Conservation (phyloP, 1,140 invertebrate genomes). For the Thrips palmi region DNA sequence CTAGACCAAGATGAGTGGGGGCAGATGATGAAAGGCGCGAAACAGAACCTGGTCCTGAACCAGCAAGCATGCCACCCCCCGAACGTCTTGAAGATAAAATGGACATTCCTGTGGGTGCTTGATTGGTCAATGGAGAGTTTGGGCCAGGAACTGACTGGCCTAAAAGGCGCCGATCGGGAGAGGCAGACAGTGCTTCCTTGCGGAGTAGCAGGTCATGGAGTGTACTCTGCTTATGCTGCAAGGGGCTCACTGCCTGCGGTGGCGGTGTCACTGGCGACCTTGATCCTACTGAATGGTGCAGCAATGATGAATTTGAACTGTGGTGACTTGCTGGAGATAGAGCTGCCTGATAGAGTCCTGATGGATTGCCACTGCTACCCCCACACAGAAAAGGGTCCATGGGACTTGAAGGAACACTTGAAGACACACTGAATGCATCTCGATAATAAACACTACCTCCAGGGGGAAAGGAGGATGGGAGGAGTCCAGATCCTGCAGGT, state of each 20-base stretch:
- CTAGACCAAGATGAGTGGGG: constrained; percentile 58
- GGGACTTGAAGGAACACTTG: constrained; percentile 10
- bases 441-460: constrained; percentile 11
- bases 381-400: too few species aligned
- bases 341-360: constrained; percentile 12
- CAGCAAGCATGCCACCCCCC: constrained; percentile 11
- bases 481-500: not conserved
- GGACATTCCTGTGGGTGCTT: not conserved
- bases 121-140: constrained; percentile 11
- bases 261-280: constrained; percentile 21
- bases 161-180: constrained; percentile 32
- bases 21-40: constrained; percentile 63
- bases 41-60: constrained; percentile 19
- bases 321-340: constrained; percentile 26
- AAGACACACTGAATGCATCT: constrained; percentile 5
- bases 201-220: constrained; percentile 47
- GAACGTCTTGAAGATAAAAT: constrained; percentile 18
- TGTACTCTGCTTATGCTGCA: constrained; percentile 28
- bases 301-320: constrained; percentile 28
- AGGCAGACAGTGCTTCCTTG: constrained; percentile 26
- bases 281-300: constrained; percentile 15
- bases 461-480: constrained; percentile 16
- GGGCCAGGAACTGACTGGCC: constrained; percentile 36
- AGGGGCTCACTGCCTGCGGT: constrained; percentile 21
- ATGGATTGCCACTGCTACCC: constrained; percentile 9